Base-by-base conservation (phyloP, 2,888 invertebrate species). In the Nezara viridula region DNA sequence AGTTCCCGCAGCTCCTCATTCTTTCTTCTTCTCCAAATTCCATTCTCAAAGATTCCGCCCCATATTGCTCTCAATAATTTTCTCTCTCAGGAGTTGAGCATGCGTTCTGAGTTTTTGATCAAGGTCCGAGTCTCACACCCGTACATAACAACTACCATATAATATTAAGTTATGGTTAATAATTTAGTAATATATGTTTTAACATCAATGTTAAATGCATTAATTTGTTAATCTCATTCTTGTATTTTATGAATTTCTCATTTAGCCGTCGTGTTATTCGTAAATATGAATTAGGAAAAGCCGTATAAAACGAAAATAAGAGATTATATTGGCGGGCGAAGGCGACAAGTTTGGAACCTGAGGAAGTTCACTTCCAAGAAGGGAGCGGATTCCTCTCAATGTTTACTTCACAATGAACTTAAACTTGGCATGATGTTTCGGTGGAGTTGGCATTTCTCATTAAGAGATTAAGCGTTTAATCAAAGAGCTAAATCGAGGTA, bases 351-450 rank as follows among this genome's bases (percentile, higher is more conserved):
- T 47, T 10, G 12, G 10, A 21, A 2, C 12, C 21, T 81, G 9
- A n/a, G 44, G 44, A 81, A 81, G 81, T 81, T 81, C 14, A 44
- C 24, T 14, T 12, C 37, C 6, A 0, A 73, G 73, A 73, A 32
- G 9, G n/a, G 66, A 12, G 32, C 21, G 37, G 44, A 77, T 81
- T 81, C 81, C 44, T 81, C 44, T 81, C n/a, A 81, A 81, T 81
- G 81, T 81, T 81, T 44, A 81, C 81, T 81, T 81, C 81, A 81
- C 81, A 81, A 81, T 81, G 32, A 81, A 81, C 81, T 47, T 44
- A 81, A 81, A 81, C 81, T 81, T 44, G 40, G n/a, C 81, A 81
- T 81, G 81, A 81, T 44, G 81, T 81, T 81, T 81, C 81, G 4
- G 24, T 81, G 44, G 44, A 81, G 81, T 81, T 81, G 81, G 81